Conservation (phyloP, 1,140 invertebrate species). For the Drosophila prosaltans region DNA sequence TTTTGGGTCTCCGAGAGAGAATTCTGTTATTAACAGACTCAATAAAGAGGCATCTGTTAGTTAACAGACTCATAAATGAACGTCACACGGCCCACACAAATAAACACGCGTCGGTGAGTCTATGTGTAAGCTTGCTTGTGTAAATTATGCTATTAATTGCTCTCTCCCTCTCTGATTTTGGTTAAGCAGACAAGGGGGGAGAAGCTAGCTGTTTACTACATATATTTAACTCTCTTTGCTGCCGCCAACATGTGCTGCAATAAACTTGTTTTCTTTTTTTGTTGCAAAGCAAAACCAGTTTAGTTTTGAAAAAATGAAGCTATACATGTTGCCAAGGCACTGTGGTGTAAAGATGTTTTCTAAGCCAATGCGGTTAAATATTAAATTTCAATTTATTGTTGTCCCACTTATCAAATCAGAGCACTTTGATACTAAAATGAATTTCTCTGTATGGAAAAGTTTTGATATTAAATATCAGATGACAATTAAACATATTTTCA, state of each 20-base stretch:
- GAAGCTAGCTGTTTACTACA: conserved; percentile 4
- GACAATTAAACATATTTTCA: too few species aligned
- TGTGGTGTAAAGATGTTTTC: background rate
- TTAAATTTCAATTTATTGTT: too few species aligned
- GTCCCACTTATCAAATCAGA: too few species aligned
- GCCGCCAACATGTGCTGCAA: conserved; percentile 67
- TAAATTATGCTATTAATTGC: conserved; percentile 72
- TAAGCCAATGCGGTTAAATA: too few species aligned
- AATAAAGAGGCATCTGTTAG: background rate
- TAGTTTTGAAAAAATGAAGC: conserved; percentile 13
- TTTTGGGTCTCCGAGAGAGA: background rate
- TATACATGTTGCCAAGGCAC: conserved; percentile 41
- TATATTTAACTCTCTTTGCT: conserved; percentile 26
- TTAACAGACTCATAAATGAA: background rate
- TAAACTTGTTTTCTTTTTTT: conserved; percentile 72
- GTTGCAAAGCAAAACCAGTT: conserved; percentile 38
- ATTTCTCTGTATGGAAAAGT: too few species aligned
- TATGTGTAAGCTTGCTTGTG: conserved; percentile 47
- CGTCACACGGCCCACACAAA: background rate
- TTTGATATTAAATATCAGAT: too few species aligned
- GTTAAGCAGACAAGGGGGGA: background rate
- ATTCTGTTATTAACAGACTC: conserved; percentile 10
- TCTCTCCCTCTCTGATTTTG: conserved; percentile 21
- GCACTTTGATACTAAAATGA: too few species aligned
- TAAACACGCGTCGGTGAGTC: background rate